These are phyloP conservation scores for Heliconius cydno DNA, from an alignment of 2,888 invertebrate genomes.

Conservation along the genomic window DNA sequence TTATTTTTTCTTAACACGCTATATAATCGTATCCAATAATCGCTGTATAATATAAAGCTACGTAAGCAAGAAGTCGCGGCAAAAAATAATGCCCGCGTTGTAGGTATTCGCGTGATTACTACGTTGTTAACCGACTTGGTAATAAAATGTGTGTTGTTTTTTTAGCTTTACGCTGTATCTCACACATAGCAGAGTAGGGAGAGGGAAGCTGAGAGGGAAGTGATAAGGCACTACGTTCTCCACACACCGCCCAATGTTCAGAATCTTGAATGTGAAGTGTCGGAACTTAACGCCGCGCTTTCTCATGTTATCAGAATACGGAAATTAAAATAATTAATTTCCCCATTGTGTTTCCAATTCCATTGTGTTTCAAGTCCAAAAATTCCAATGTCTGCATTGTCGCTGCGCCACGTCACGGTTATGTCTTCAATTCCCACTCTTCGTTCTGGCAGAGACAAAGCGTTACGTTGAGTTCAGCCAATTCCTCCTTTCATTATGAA, in stretches of 20 bases:
- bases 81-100: slow-evolving; percentile 41
- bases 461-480: too few relatives aligned
- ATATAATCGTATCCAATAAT: slow-evolving; percentile 56
- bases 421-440: too few relatives aligned
- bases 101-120: slow-evolving; percentile 38
- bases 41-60: slow-evolving; percentile 53
- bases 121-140: slow-evolving; percentile 17
- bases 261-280: too few relatives aligned
- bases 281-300: too few relatives aligned
- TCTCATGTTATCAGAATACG: too few relatives aligned
- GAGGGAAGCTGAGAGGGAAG: background rate
- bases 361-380: too few relatives aligned
- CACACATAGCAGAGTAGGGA: background rate
- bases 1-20: slow-evolving; percentile 44
- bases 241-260: background rate
- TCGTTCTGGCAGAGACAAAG: too few relatives aligned
- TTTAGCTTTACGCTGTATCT: background rate
- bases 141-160: background rate
- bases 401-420: too few relatives aligned
- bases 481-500: too few relatives aligned
- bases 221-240: background rate
- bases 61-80: slow-evolving; percentile 38
- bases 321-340: too few relatives aligned
- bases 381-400: too few relatives aligned
- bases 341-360: too few relatives aligned